These are phyloP conservation scores for Zelleria hepariella DNA, from an alignment of 2,888 invertebrate species.

Conservation along the genomic window DNA sequence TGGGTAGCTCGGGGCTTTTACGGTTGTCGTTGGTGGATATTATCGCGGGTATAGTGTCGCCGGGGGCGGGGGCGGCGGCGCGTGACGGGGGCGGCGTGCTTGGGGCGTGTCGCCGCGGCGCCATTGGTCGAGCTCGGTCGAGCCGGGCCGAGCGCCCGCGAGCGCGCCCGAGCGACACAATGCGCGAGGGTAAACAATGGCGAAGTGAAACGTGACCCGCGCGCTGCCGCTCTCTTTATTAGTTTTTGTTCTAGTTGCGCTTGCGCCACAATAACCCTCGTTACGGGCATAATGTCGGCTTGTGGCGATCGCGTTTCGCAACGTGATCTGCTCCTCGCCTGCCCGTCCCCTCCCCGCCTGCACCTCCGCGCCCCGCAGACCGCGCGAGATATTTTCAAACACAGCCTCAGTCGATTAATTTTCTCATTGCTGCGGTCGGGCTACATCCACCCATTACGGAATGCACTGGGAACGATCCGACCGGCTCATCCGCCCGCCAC, in stretches of 20 bases:
- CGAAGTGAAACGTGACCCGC: conserved; percentile 35
- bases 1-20: background rate
- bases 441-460: background rate
- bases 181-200: conserved; percentile 29
- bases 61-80: background rate
- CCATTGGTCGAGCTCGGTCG: conserved; percentile 9
- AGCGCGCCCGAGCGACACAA: background rate
- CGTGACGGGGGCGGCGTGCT: conserved; percentile 7
- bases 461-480: background rate
- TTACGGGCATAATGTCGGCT: conserved; percentile 1
- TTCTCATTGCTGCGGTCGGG: background rate
- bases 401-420: background rate
- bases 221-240: conserved; percentile 21
- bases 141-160: background rate
- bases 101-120: conserved; percentile 6
- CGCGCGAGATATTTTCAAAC: background rate
- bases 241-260: conserved; percentile 21
- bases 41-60: background rate
- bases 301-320: conserved; percentile 4
- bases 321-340: background rate
- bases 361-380: background rate
- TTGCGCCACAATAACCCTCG: conserved; percentile 14
- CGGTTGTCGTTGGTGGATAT: background rate
- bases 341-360: background rate
- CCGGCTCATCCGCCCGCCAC: background rate